These are phyloP conservation scores for Rhagonycha fulva DNA, from an alignment of 2,888 invertebrate genomes.

Conservation along the genomic window DNA sequence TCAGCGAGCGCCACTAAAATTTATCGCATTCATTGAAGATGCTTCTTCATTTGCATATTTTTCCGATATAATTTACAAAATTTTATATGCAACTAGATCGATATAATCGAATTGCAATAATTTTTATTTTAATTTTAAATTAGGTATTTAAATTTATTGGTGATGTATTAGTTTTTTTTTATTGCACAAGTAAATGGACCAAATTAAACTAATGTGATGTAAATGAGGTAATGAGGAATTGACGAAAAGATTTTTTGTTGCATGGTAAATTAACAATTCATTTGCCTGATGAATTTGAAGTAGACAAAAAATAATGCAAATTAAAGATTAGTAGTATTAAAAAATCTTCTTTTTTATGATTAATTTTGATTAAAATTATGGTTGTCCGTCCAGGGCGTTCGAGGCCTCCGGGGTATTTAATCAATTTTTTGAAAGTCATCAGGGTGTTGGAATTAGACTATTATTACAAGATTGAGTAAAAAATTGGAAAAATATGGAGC, in stretches of 20 bases:
- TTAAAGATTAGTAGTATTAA: no score
- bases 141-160: neutral
- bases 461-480: neutral
- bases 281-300: neutral
- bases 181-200: neutral
- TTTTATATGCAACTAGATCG: neutral
- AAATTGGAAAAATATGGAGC: neutral
- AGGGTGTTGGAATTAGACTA: neutral
- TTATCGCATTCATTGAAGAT: neutral
- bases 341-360: no score
- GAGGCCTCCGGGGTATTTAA: neutral
- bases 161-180: neutral
- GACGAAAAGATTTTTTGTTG: neutral
- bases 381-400: neutral
- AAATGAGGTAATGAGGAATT: neutral
- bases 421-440: neutral
- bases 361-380: neutral
- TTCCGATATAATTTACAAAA: neutral
- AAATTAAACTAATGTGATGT: neutral
- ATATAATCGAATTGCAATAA: neutral
- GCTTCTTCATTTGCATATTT: neutral
- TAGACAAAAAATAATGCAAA: neutral
- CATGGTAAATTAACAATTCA: neutral
- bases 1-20: constrained; percentile 15
- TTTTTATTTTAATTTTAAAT: neutral